A percentile compares a stretch with the other conserved stretches of the same genome.
Conservation (phyloP, 2,888 invertebrate species). For the Pantelozetes paolii region DNA sequence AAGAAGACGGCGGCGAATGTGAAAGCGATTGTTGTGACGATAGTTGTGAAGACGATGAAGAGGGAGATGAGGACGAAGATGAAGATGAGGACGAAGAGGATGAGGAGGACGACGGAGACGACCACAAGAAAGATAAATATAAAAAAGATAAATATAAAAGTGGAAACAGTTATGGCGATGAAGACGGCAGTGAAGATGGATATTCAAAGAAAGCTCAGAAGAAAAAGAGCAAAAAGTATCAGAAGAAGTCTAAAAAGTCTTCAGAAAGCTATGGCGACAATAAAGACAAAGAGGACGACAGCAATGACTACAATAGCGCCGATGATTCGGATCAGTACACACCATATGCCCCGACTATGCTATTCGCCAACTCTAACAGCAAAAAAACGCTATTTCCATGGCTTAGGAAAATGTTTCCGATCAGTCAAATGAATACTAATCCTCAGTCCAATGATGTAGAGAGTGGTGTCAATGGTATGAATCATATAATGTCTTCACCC, state of each 20-base stretch:
- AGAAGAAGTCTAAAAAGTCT: background rate
- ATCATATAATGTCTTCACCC: slow-evolving; percentile 7
- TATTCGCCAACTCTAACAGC: background rate
- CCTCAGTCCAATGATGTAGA: background rate
- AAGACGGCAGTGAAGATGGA: background rate
- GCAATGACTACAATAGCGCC: background rate
- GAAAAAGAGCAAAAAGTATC: background rate
- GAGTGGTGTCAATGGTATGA: too few relatives aligned
- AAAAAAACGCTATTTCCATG: background rate
- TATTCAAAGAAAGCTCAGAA: background rate
- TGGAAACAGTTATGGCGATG: background rate
- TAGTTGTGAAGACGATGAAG: background rate
- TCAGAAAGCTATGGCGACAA: background rate
- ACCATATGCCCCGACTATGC: too few relatives aligned
- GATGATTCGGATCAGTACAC: background rate
- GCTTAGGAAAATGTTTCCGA: background rate
- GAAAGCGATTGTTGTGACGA: background rate
- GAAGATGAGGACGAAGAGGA: background rate
- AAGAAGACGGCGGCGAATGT: too few relatives aligned
- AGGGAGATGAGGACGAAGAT: background rate
- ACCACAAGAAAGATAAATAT: background rate
- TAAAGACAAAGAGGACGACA: background rate
- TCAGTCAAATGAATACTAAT: background rate
- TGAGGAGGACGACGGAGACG: background rate
- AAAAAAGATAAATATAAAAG: background rate